phyloP scores from a whole-genome alignment of 2,888 invertebrate genomes.

The Ophion costatus region DNA sequence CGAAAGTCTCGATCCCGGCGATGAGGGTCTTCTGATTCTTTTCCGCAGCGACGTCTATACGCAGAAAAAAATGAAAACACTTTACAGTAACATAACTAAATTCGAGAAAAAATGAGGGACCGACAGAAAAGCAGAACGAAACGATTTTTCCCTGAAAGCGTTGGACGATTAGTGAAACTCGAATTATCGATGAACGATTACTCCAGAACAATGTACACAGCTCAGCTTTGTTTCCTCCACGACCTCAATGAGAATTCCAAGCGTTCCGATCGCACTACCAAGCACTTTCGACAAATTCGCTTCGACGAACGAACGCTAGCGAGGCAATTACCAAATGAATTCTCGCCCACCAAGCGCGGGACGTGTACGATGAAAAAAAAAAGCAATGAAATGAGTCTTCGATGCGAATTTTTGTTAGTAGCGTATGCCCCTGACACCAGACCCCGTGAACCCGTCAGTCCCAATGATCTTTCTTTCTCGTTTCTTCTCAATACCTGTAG shows the following conservation, averaged over 20 bases:
- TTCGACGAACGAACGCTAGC: background rate
- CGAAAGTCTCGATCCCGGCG: conserved; percentile 94
- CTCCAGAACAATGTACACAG: background rate
- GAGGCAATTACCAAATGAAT: background rate
- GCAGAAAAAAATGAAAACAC: conserved; percentile 51
- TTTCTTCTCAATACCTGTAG: conserved; percentile 87
- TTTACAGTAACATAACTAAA: background rate
- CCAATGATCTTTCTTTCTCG: conserved; percentile 16
- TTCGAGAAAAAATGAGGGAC: background rate
- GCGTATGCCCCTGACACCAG: conserved; percentile 23
- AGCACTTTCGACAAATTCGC: background rate
- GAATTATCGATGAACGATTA: background rate
- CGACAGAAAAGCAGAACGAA: background rate
- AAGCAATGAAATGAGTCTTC: background rate
- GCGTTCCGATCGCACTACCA: background rate
- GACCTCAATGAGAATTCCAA: background rate
- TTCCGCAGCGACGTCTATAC: conserved; percentile 93
- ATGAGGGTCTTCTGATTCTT: conserved; percentile 92
- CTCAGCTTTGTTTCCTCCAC: background rate
- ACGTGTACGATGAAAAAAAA: background rate
- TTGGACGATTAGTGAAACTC: background rate
- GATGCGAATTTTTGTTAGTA: conserved; percentile 46
- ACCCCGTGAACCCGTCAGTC: background rate
- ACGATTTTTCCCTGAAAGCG: background rate
- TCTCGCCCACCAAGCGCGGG: background rate